Evolutionary conservation across 2,797 vertebrate species (phyloP), one percentile per base, ranked within the genome.

Genomic region (Hirundo rustica): DNA sequence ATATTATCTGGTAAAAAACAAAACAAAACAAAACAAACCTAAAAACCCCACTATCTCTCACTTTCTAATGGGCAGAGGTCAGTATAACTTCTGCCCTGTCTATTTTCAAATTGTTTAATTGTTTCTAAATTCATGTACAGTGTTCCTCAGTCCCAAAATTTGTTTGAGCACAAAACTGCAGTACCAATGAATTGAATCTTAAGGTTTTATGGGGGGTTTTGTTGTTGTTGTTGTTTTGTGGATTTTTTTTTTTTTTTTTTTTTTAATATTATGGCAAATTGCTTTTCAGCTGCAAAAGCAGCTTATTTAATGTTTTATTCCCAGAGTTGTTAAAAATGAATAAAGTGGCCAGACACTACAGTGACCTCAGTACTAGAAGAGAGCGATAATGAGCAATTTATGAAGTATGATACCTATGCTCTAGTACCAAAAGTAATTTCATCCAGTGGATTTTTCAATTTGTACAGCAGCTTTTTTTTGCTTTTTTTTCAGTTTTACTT

Each of bases 331-430:
- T 79, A 71, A 30, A n/a, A 89, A 44, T 85, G 58, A 91, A 15
- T 82, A 73, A 85, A 88, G 38, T 91, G 60, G 16, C 12, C 68
- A 79, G 76, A 88, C 27, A 45, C 40, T 30, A 87, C 3, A 74
- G 44, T 60, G 45, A 94, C 83, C 75, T 65, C 85, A 44, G 64
- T 83, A 91, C 36, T 94, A 84, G 40, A 74, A 95, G 72, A 84
- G n/a, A 61, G 70, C 2, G 21, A 53, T 94, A 95, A 96, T 65
- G 65, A 97, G 57, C 89, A 90, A 88, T 88, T 93, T 95, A 42
- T 81, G 70, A 93, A 91, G 60, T 58, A 71, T 50, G 70, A 50
- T 93, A 64, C 27, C 87, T 88, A 21, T 65, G 29, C n/a, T 81
- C 45, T 25, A 50, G 40, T 77, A 94, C 68, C 47, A 72, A 48